phyloP scores from a whole-genome alignment of 2,797 vertebrate genomes.

The Acanthornis magna region DNA sequence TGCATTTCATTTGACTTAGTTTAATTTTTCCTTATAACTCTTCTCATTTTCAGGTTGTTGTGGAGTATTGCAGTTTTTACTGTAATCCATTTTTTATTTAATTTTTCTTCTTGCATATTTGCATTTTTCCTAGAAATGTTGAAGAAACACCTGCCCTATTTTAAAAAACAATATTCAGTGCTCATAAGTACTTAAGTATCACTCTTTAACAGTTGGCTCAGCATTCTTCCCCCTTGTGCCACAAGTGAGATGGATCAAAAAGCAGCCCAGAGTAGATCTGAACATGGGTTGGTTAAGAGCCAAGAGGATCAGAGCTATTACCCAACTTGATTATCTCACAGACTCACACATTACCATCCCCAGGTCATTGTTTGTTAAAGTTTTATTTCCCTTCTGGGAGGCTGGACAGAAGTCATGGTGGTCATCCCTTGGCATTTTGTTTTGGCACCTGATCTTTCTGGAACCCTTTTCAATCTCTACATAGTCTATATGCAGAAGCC shows the following conservation, averaged over 20 bases:
- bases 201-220: not conserved
- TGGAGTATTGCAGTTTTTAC: not conserved
- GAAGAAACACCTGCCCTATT: not conserved
- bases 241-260: not conserved
- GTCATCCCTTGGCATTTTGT: not conserved
- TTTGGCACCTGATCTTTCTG: not conserved
- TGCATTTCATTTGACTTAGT: not conserved
- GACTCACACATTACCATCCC: not conserved
- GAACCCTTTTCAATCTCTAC: not conserved
- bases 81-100: not conserved
- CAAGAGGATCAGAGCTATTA: not conserved
- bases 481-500: not conserved
- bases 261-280: not conserved
- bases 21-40: not conserved
- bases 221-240: not conserved
- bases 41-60: not conserved
- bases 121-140: not conserved
- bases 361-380: rapidly evolving
- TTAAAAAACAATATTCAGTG: not conserved
- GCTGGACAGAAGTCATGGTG: not conserved
- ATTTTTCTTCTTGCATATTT: not conserved
- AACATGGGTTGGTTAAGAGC: not conserved
- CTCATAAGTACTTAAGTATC: not conserved
- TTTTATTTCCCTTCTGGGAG: not conserved
- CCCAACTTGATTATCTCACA: not conserved